Evolutionary conservation across 2,888 invertebrate genomes (phyloP).

Genomic region (Sinotaia quadrata): DNA sequence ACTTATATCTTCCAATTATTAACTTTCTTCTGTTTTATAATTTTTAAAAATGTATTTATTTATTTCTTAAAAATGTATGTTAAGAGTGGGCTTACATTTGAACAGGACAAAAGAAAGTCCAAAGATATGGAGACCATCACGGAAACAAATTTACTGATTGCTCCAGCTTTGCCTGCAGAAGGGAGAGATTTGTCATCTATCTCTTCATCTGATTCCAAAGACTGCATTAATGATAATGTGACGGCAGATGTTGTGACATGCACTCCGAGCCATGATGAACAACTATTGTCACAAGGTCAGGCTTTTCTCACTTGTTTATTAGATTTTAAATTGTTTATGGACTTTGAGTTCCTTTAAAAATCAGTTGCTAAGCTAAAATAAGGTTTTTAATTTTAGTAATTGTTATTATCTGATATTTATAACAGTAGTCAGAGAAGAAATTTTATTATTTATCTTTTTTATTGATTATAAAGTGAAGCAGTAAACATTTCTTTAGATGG

Average conservation of each 20-base stretch:
- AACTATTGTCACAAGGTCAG: conserved; percentile 13
- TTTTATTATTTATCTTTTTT: too few relatives aligned
- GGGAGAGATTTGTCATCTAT: not conserved
- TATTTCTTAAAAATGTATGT: not conserved
- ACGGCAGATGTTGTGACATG: not conserved
- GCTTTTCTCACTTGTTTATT: too few relatives aligned
- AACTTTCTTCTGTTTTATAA: not conserved
- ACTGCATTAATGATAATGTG: not conserved
- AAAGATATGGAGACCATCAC: conserved; percentile 90
- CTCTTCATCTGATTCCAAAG: conserved; percentile 16
- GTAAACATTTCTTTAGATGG: too few relatives aligned
- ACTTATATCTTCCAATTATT: not conserved
- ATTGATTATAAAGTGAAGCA: too few relatives aligned
- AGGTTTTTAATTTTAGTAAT: too few relatives aligned
- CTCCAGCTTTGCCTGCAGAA: too few relatives aligned
- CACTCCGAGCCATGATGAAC: conserved; percentile 2
- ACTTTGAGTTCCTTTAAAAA: too few relatives aligned
- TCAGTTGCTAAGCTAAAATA: too few relatives aligned
- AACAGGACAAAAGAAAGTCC: conserved; percentile 87
- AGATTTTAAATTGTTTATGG: too few relatives aligned
- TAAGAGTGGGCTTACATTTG: not conserved
- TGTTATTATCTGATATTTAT: too few relatives aligned
- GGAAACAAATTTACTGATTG: conserved; percentile 47
- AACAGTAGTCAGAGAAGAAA: too few relatives aligned
- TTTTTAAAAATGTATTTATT: not conserved